These are phyloP conservation scores for Leptopterna dolabrata DNA, from an alignment of 2,888 invertebrate species.

Conservation along the genomic window DNA sequence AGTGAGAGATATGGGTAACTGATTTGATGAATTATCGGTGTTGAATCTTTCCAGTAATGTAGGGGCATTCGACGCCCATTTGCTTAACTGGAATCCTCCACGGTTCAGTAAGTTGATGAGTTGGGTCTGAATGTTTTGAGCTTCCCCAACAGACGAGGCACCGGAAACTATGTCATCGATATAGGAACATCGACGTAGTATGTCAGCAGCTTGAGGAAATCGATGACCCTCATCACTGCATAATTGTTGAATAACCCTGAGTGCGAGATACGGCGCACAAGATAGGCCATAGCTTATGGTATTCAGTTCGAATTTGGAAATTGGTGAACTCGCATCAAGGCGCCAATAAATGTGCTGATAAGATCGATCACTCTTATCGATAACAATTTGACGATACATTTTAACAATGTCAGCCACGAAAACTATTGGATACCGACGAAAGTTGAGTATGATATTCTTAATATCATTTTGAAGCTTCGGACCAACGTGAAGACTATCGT, in stretches of 20 bases:
- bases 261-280: no score
- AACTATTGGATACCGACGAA: no score
- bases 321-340: neutral
- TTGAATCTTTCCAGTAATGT: neutral
- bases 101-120: slow-evolving; percentile 54
- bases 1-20: neutral
- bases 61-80: neutral
- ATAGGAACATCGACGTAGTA: slow-evolving; percentile 56
- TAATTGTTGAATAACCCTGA: neutral
- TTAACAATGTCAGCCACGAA: no score
- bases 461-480: no score
- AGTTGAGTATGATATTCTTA: no score
- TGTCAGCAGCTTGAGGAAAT: neutral
- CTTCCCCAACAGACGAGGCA: slow-evolving; percentile 58
- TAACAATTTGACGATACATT: no score
- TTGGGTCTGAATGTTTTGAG: slow-evolving; percentile 55
- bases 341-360: no score
- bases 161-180: slow-evolving; percentile 62
- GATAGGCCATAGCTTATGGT: neutral
- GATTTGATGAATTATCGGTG: neutral
- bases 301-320: neutral
- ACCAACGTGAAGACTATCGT: no score
- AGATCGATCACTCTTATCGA: no score
- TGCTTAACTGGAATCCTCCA: slow-evolving; percentile 54
- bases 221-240: neutral